These are phyloP conservation scores for Gastrophysa polygoni DNA, from an alignment of 2,888 invertebrate species.

Conservation along the genomic window DNA sequence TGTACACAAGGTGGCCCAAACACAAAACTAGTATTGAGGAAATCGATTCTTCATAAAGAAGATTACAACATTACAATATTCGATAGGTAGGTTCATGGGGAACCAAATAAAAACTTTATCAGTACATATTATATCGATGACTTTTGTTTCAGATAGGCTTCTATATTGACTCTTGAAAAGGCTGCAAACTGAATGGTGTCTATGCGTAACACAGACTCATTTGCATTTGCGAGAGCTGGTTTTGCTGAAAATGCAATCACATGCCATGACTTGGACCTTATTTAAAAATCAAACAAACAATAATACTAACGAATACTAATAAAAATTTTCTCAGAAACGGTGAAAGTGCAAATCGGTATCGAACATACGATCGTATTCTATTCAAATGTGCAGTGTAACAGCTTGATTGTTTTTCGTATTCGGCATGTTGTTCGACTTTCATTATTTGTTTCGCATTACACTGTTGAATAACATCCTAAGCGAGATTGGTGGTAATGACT, in stretches of 20 bases:
- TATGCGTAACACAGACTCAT: too few relatives aligned
- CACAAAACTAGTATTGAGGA: too few relatives aligned
- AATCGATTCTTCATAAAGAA: too few relatives aligned
- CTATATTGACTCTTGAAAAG: too few relatives aligned
- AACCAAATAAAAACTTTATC: too few relatives aligned
- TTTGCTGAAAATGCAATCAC: constrained; percentile 8
- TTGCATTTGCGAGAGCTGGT: neutral
- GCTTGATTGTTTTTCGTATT: constrained; percentile 29
- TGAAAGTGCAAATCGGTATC: constrained; percentile 35
- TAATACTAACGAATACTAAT: too few relatives aligned
- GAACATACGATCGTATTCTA: constrained; percentile 32
- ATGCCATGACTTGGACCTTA: constrained; percentile 10
- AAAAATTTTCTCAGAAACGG: constrained; percentile 32
- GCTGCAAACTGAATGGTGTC: too few relatives aligned
- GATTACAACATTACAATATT: too few relatives aligned
- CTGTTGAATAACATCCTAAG: constrained; percentile 6
- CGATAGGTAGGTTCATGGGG: too few relatives aligned
- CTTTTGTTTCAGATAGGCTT: too few relatives aligned
- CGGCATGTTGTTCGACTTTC: constrained; percentile 28
- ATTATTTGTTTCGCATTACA: constrained; percentile 25
- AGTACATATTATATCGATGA: too few relatives aligned
- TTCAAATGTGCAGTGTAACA: constrained; percentile 27
- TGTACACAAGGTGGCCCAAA: too few relatives aligned
- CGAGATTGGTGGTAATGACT: neutral
- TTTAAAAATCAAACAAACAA: constrained; percentile 15